phyloP scores from a whole-genome alignment of 1,140 invertebrate genomes.

The Drosophila sproati region DNA sequence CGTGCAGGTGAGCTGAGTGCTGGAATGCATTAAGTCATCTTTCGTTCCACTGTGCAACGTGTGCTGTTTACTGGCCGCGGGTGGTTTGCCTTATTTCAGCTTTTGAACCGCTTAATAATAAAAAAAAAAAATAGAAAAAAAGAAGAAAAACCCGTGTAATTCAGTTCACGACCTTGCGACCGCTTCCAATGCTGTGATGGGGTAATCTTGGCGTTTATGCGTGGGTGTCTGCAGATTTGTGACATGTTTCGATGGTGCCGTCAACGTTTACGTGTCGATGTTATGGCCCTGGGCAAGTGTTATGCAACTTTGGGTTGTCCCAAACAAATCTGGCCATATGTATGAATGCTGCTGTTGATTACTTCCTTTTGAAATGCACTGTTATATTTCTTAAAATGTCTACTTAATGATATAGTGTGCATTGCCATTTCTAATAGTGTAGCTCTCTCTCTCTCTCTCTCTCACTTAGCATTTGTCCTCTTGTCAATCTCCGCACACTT shows the following conservation, averaged over 20 bases:
- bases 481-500: slow-evolving; percentile 29
- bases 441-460: background rate
- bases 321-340: background rate
- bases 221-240: slow-evolving; percentile 28
- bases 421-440: background rate
- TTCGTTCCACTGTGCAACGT: slow-evolving; percentile 27
- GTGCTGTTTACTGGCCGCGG: slow-evolving; percentile 44
- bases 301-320: slow-evolving; percentile 16
- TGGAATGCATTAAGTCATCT: background rate
- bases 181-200: slow-evolving; percentile 26
- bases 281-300: slow-evolving; percentile 18
- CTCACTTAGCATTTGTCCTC: slow-evolving; percentile 25
- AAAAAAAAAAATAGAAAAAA: background rate
- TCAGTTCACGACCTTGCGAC: slow-evolving; percentile 47
- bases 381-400: background rate
- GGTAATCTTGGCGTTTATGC: slow-evolving; percentile 28
- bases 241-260: slow-evolving; percentile 13
- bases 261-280: background rate
- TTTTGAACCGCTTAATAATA: slow-evolving; percentile 50
- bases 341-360: slow-evolving; percentile 4
- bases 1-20: background rate
- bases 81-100: slow-evolving; percentile 40
- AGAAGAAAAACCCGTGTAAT: slow-evolving; percentile 29
- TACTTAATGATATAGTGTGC: slow-evolving; percentile 16
- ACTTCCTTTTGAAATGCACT: slow-evolving; percentile 23